These are phyloP conservation scores for Apeira syringaria DNA, from an alignment of 2,888 invertebrate genomes.

Conservation along the genomic window DNA sequence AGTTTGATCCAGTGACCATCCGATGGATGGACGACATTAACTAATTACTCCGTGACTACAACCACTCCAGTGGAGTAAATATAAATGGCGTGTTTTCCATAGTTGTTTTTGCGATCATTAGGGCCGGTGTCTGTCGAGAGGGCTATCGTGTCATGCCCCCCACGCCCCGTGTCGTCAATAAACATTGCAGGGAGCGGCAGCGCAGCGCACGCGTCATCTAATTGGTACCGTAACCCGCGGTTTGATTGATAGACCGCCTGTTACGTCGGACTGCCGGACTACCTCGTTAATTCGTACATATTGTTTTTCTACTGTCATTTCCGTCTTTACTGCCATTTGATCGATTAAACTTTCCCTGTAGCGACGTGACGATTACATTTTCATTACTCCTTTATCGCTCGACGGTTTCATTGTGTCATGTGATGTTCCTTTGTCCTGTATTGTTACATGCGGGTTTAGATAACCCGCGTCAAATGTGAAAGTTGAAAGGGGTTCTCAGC, in stretches of 20 bases:
- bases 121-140: conserved; percentile 54
- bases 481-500: conserved; percentile 1
- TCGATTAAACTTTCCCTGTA: conserved; percentile 1
- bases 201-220: conserved; percentile 68
- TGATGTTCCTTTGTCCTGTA: conserved; percentile 7
- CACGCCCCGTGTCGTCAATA: conserved; percentile 34
- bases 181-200: conserved; percentile 63
- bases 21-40: too few relatives aligned
- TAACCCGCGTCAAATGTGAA: conserved; percentile 1
- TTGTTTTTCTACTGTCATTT: conserved; percentile 57
- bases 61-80: too few relatives aligned
- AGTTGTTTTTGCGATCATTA: conserved; percentile 52
- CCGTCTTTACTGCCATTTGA: conserved; percentile 31
- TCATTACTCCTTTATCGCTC: conserved; percentile 3
- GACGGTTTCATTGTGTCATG: conserved; percentile 6
- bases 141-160: conserved; percentile 32
- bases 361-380: conserved; percentile 1
- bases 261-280: conserved; percentile 65
- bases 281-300: conserved; percentile 60
- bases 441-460: conserved; percentile 4
- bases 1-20: too few relatives aligned
- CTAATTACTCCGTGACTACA: too few relatives aligned
- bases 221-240: conserved; percentile 41
- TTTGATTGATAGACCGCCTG: conserved; percentile 76
- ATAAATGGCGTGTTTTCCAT: conserved; percentile 38